Evolutionary conservation across 2,888 invertebrate species (phyloP).

Genomic region (Neoaliturus tenellus): DNA sequence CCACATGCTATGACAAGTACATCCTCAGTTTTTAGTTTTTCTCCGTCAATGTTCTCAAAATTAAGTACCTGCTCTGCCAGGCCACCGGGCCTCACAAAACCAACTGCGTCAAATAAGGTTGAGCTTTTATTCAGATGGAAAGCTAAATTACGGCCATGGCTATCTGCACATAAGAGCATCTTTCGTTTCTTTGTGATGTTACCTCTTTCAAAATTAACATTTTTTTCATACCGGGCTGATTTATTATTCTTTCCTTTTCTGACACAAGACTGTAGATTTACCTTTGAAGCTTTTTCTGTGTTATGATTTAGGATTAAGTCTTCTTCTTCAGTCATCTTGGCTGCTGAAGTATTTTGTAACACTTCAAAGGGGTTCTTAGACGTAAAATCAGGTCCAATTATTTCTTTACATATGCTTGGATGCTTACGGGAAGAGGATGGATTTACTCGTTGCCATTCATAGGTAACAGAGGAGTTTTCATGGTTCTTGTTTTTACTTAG

Average conservation of each 20-base stretch:
- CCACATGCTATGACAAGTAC: background rate
- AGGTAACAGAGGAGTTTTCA: too few relatives aligned
- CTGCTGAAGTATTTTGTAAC: background rate
- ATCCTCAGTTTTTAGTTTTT: background rate
- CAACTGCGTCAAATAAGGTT: background rate
- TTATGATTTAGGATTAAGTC: background rate
- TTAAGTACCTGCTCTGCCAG: conserved; percentile 10
- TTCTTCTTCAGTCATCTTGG: background rate
- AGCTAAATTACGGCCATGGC: background rate
- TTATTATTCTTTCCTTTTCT: background rate
- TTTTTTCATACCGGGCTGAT: conserved; percentile 66
- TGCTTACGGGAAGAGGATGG: background rate
- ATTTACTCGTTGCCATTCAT: too few relatives aligned
- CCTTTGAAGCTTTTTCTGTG: too few relatives aligned
- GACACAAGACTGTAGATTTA: background rate
- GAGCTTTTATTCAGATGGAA: background rate
- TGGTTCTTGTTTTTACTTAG: too few relatives aligned
- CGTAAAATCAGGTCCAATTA: background rate
- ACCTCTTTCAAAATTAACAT: background rate
- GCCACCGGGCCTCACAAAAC: conserved; percentile 26
- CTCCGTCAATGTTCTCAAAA: conserved; percentile 1
- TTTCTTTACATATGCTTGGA: background rate
- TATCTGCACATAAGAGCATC: background rate
- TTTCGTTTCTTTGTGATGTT: too few relatives aligned
- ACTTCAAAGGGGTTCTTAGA: background rate